phyloP scores from a whole-genome alignment of 2,113 vertebrate species.

The Bubo bubo region DNA sequence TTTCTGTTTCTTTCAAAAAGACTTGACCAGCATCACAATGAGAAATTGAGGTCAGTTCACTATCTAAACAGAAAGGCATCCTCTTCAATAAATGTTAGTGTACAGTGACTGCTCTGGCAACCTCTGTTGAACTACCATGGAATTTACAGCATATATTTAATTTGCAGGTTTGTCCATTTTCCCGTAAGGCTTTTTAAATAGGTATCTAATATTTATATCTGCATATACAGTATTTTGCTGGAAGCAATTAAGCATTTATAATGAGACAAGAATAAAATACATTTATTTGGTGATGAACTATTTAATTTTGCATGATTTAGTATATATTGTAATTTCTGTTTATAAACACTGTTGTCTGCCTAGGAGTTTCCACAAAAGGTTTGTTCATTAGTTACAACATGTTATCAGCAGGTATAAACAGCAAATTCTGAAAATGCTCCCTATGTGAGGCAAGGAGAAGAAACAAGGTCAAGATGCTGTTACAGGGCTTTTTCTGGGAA shows the following conservation, averaged over 20 bases:
- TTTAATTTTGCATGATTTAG: neutral
- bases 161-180: neutral
- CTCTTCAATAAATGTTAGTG: neutral
- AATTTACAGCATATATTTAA: neutral
- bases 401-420: neutral
- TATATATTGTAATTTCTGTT: neutral
- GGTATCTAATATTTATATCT: conserved; percentile 13
- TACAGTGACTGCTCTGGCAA: neutral
- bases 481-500: neutral
- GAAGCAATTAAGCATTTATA: neutral
- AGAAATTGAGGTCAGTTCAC: neutral
- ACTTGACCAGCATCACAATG: neutral
- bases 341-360: neutral
- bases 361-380: neutral
- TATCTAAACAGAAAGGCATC: neutral
- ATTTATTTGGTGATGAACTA: neutral
- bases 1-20: neutral
- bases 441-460: neutral
- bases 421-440: neutral
- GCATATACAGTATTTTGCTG: neutral
- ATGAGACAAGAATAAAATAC: conserved; percentile 21
- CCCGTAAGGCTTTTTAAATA: conserved; percentile 7
- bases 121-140: neutral
- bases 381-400: neutral
- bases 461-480: neutral